Evolutionary conservation across 2,113 vertebrate genomes (phyloP).

Genomic region (Dryoscopus gambensis): DNA sequence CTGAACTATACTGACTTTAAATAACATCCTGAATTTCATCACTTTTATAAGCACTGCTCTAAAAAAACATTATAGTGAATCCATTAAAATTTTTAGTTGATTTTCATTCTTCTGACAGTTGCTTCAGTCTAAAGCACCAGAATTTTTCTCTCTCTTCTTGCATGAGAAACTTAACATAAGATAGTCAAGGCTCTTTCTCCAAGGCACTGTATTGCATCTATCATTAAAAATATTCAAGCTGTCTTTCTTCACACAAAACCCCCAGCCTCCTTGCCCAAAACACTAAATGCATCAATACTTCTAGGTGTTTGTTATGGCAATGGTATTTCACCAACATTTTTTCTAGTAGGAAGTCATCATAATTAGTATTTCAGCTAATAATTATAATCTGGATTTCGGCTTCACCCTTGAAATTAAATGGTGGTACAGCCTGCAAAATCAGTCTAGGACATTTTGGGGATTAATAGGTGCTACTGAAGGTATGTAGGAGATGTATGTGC

Average conservation of each 20-base stretch:
- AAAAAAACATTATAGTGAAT: constrained; percentile 23
- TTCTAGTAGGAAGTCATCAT: background rate
- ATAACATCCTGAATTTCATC: constrained; percentile 31
- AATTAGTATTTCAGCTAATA: background rate
- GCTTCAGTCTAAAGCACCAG: background rate
- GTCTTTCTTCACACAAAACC: background rate
- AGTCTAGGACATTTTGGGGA: background rate
- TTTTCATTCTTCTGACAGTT: constrained; percentile 39
- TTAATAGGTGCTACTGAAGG: background rate
- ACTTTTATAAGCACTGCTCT: constrained; percentile 9
- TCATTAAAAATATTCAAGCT: background rate
- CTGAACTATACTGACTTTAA: constrained; percentile 29
- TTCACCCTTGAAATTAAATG: background rate
- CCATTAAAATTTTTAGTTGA: constrained; percentile 25
- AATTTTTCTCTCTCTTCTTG: background rate
- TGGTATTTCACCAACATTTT: background rate
- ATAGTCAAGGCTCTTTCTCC: background rate
- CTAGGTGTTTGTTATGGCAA: background rate
- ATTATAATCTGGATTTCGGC: background rate
- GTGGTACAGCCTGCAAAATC: background rate
- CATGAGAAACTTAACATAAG: background rate
- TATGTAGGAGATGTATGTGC: background rate
- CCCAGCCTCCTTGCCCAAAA: background rate
- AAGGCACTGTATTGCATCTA: background rate
- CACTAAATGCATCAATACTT: background rate